Base-by-base conservation (phyloP, 2,888 invertebrate genomes). In the Diarsia mendica region DNA sequence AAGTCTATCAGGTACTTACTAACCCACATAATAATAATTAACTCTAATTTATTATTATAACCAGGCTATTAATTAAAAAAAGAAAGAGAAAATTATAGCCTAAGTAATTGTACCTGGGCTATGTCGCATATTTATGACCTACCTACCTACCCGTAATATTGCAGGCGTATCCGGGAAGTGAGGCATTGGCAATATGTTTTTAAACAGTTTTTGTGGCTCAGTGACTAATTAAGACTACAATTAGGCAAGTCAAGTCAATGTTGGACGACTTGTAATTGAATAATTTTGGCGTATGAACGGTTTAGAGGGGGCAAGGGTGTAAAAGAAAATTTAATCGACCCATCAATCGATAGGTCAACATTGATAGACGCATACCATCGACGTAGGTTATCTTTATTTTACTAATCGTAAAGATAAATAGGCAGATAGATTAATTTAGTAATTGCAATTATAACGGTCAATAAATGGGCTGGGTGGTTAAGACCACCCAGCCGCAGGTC, bases 131-230 rank as follows among this genome's bases (percentile, higher is more conserved):
- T 75, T 81, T 87, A 79, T 71, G 63, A 76, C 15, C 8, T n/a
- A 44, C 44, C 13, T 60, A 33, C 33, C 33, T 70, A 71, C 33
- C 28, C 65, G 76, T 67, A 74, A 79, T 82, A 80, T 80, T 64
- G 83, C 87, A 78, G 89, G 89, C 91, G 88, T 91, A 91, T 92
- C 92, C 87, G 88, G 87, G 87, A 87, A 86, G 86, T 83, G 84
- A 76, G 76, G 74, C 88, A 91, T 91, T 90, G 91, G 86, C 88
- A 82, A 90, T 90, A 89, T 75, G 88, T 91, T 89, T 90, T 90
- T 85, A 79, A 80, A 18, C 46, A 2, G 71, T 80, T 84, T 85
- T 79, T 83, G 79, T 79, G 60, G 33, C 53, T 73, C 77, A 60
- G 74, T 87, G 80, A 85, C 85, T 89, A 91, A 92, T 92, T 90